Percentiles rank a stretch among this genome's conserved stretches.
Evolutionary conservation across 2,888 invertebrate genomes (phyloP).

Genomic region (Platynereis dumerilii): DNA sequence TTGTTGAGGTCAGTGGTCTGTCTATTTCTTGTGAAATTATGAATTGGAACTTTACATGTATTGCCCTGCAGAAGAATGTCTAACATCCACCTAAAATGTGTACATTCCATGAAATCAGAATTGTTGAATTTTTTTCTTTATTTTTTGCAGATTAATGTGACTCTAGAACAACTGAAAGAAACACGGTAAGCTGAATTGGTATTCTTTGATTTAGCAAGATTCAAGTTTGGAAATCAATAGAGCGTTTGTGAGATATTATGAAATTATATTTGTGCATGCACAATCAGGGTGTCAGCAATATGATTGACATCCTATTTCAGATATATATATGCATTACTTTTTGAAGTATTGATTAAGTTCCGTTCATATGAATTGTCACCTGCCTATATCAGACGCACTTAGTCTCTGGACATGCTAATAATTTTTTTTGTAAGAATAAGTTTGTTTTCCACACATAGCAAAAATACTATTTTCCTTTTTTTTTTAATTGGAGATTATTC

Average conservation of each 20-base stretch:
- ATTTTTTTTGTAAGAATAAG: background rate
- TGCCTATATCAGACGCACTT: too few species aligned
- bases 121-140: too few species aligned
- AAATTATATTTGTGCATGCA: background rate
- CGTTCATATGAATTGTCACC: too few species aligned
- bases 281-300: background rate
- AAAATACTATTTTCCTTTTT: background rate
- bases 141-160: constrained; percentile 70
- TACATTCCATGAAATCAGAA: too few species aligned
- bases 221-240: background rate
- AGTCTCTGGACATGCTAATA: too few species aligned
- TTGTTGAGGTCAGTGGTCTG: constrained; percentile 71
- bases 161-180: constrained; percentile 71
- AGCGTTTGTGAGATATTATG: background rate
- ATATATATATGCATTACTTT: too few species aligned
- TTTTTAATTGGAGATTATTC: background rate
- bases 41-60: too few species aligned
- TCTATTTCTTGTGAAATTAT: too few species aligned
- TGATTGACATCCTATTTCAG: too few species aligned
- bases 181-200: constrained; percentile 39
- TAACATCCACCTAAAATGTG: too few species aligned
- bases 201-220: background rate
- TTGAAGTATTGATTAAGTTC: too few species aligned
- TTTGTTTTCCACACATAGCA: background rate
- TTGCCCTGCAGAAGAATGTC: too few species aligned